Conservation (phyloP, 2,113 vertebrate species). For the Ailuropoda melanoleuca region DNA sequence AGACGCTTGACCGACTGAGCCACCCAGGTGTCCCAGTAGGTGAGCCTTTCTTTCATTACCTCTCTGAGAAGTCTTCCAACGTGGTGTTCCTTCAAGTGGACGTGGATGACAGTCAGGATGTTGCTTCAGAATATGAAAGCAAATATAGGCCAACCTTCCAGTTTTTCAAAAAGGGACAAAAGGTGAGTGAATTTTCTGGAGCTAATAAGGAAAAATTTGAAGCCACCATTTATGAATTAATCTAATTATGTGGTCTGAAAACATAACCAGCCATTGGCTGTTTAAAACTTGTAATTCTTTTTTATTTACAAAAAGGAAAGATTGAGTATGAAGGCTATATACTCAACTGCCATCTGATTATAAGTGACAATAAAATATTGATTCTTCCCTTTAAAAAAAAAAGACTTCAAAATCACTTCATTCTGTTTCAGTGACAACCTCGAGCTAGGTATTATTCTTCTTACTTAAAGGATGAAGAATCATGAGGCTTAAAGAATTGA, state of each 20-base stretch:
- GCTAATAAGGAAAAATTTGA: conserved; percentile 79
- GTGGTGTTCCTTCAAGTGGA: conserved; percentile 89
- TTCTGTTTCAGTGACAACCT: background rate
- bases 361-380: background rate
- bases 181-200: conserved; percentile 81
- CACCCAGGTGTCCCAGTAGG: background rate
- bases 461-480: background rate
- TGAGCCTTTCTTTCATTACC: conserved; percentile 74
- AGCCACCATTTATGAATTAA: conserved; percentile 72
- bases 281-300: conserved; percentile 60
- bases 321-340: background rate
- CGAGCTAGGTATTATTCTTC: background rate
- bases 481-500: background rate
- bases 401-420: background rate
- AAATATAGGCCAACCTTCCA: conserved; percentile 86
- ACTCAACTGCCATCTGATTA: background rate
- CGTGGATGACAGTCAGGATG: conserved; percentile 88
- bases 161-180: conserved; percentile 71
- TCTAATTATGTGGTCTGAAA: conserved; percentile 46
- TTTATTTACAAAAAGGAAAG: conserved; percentile 47
- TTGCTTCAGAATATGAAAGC: conserved; percentile 78
- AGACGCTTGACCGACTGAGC: too few relatives aligned
- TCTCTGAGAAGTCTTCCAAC: conserved; percentile 70
- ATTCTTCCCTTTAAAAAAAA: background rate
- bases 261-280: conserved; percentile 39